Conservation (phyloP, 2,797 vertebrate genomes). For the Luscinia megarhynchos region DNA sequence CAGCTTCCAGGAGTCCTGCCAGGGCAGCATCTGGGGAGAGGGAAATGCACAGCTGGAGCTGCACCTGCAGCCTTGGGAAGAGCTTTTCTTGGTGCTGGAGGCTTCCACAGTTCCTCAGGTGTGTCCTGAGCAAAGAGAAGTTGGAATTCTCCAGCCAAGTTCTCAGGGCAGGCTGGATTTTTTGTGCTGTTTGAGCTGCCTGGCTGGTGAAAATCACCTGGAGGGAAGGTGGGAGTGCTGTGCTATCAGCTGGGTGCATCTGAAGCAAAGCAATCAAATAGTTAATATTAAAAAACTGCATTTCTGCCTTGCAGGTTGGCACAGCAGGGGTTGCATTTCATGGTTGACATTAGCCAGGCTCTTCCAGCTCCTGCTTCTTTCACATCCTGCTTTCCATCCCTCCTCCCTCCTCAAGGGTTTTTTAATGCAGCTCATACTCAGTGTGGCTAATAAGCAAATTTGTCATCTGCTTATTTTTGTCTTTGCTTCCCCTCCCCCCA, state of each 20-base stretch:
- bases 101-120: background rate
- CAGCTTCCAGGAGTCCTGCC: background rate
- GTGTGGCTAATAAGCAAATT: conserved; percentile 24
- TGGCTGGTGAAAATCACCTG: background rate
- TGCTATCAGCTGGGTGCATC: background rate
- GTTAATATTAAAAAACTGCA: background rate
- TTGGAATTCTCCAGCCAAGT: fast-evolving
- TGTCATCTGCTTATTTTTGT: conserved; percentile 39
- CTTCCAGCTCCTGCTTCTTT: conserved; percentile 23
- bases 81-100: background rate
- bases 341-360: conserved; percentile 14
- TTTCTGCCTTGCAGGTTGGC: background rate
- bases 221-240: background rate
- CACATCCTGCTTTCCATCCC: conserved; percentile 10
- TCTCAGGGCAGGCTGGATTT: fast-evolving
- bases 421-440: background rate
- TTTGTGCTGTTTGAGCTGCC: no score
- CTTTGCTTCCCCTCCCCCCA: background rate
- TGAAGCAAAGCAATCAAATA: background rate
- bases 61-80: background rate
- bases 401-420: background rate
- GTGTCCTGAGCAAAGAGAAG: background rate
- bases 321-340: conserved; percentile 40
- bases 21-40: background rate
- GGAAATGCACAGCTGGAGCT: background rate